Evolutionary conservation across 2,797 vertebrate species (phyloP).

Genomic region (Betta splendens): DNA sequence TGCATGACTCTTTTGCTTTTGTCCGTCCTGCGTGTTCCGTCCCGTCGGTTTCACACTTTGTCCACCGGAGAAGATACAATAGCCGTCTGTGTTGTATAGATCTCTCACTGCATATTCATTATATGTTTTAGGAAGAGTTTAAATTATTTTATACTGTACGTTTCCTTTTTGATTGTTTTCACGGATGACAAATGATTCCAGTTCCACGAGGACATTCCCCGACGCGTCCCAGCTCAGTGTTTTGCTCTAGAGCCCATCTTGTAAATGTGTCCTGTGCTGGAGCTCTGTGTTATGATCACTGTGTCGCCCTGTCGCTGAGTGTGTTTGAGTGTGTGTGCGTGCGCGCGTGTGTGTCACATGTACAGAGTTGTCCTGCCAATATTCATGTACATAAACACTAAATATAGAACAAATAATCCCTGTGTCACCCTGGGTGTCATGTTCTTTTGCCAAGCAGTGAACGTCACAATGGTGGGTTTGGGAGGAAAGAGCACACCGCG

Average conservation of each 20-base stretch:
- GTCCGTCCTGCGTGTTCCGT: slow-evolving; percentile 50
- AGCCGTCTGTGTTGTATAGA: slow-evolving; percentile 74
- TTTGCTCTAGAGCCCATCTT: slow-evolving; percentile 83
- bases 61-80: slow-evolving; percentile 56
- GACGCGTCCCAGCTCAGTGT: slow-evolving; percentile 84
- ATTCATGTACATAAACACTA: slow-evolving; percentile 99
- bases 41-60: slow-evolving; percentile 46
- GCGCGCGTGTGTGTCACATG: slow-evolving; percentile 88
- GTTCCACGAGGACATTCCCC: slow-evolving; percentile 86
- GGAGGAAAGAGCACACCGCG: slow-evolving; percentile 44
- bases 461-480: slow-evolving; percentile 47
- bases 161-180: slow-evolving; percentile 75
- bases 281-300: slow-evolving; percentile 89
- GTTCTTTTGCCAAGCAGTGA: slow-evolving; percentile 78
- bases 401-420: slow-evolving; percentile 94
- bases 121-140: slow-evolving; percentile 89
- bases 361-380: slow-evolving; percentile 95
- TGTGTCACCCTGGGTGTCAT: slow-evolving; percentile 79
- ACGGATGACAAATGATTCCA: slow-evolving; percentile 86
- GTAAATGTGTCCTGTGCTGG: slow-evolving; percentile 91
- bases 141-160: slow-evolving; percentile 98
- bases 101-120: slow-evolving; percentile 75
- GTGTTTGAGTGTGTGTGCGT: slow-evolving; percentile 83
- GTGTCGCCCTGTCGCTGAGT: slow-evolving; percentile 74
- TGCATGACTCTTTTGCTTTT: slow-evolving; percentile 73